phyloP scores from a whole-genome alignment of 1,140 invertebrate genomes.

The Catajapyx aquilonaris region DNA sequence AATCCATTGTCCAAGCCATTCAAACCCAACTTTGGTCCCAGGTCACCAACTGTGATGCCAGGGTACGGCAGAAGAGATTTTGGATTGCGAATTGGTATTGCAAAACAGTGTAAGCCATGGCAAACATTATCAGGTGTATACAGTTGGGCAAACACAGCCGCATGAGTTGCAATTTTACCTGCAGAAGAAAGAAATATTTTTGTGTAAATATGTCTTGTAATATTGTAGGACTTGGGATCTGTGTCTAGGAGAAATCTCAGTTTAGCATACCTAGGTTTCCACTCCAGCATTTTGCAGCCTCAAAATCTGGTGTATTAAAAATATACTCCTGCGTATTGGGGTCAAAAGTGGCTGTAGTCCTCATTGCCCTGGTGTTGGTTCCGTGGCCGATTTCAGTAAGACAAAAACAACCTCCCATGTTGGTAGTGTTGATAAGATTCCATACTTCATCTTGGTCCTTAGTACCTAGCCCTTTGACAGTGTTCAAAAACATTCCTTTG shows the following conservation, averaged over 20 bases:
- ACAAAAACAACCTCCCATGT: constrained; percentile 54
- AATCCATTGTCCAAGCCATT: constrained; percentile 82
- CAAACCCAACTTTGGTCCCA: constrained; percentile 70
- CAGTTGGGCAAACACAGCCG: constrained; percentile 32
- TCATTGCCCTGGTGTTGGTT: constrained; percentile 32
- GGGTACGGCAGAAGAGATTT: constrained; percentile 47
- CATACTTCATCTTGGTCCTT: no score
- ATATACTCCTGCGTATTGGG: constrained; percentile 28
- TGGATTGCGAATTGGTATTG: constrained; percentile 59
- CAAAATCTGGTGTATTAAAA: constrained; percentile 33
- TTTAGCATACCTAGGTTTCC: no score
- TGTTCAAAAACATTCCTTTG: no score
- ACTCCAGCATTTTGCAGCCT: constrained; percentile 35
- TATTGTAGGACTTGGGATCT: no score
- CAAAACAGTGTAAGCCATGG: constrained; percentile 69
- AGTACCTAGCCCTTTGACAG: no score
- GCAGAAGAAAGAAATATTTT: no score
- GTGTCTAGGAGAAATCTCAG: no score
- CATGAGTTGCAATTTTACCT: constrained; percentile 34
- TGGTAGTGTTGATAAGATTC: no score
- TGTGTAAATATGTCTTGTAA: no score
- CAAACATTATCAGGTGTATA: constrained; percentile 44
- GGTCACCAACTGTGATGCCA: constrained; percentile 50
- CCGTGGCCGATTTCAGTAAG: no score
- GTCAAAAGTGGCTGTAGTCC: constrained; percentile 34